Base-by-base conservation (phyloP, 2,113 vertebrate species). In the Cyprinus carpio region DNA sequence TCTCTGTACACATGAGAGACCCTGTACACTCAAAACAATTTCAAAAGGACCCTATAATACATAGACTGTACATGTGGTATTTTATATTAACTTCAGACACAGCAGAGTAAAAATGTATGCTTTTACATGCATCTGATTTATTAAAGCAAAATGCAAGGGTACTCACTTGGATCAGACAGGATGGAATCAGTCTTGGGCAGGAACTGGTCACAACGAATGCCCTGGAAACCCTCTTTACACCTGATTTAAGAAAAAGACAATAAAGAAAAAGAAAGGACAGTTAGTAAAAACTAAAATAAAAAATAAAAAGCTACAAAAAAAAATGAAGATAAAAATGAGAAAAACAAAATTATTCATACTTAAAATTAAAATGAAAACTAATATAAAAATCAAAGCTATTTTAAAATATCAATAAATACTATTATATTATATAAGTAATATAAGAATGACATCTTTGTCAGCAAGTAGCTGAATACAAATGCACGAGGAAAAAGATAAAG, bases 171-270 rank as follows among this genome's bases (percentile, higher is more conserved):
- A 93, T 99, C 98, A 40, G 98, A 98, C 89, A 99, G 94, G 93
- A 99, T 97, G 91, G 98, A 98, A 94, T 99, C 98, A 0, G 98
- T 99, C 96, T 99, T 99, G 90, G 98, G 98, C 89, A 99, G 95
- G 91, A 99, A 99, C 92, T 99, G 98, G 93, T 99, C 97, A 90
- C 98, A 99, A 86, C 98, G 98, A 86, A 99, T 97, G 90, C 98
- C 98, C 90, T 99, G 98, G 94, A 99, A 99, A 90, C 98, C 98
- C 94, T 99, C 98, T 93, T 97, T 97, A 95, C 98, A 99, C 94
- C 98, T 99, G 94, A 81, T 65, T 49, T 49, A 29, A 4, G 4
- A 37, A 80, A 82, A 67, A 62, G 10, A 40, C 10, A 10, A 43
- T 0, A 49, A 49, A 69, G 72, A 74, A 71, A n/a, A 43, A 25